These are phyloP conservation scores for Pocillopora meandrina DNA, from an alignment of 92 coral and sea anemone genomes.

Conservation along the genomic window DNA sequence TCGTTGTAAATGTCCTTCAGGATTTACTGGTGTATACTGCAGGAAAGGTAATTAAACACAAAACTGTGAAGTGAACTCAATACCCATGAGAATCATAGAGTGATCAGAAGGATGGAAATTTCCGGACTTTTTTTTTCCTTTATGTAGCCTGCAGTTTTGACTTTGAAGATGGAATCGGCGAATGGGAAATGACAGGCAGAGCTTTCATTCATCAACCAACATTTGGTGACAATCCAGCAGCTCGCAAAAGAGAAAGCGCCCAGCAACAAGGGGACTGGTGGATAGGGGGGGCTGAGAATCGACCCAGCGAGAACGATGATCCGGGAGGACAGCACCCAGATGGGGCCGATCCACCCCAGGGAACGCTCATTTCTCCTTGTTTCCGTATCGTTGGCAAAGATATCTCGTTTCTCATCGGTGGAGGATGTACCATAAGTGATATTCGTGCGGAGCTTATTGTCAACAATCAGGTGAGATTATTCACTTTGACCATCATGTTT, in stretches of 20 bases:
- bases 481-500: not conserved
- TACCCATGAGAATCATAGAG: not conserved
- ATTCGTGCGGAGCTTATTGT: conserved; percentile 58
- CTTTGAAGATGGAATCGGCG: too few species aligned
- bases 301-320: conserved; percentile 55
- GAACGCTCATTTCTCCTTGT: conserved; percentile 65
- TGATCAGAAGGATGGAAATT: too few species aligned
- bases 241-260: not conserved
- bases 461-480: conserved; percentile 16
- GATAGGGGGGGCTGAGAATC: conserved; percentile 65
- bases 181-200: too few species aligned
- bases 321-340: conserved; percentile 10
- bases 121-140: too few species aligned
- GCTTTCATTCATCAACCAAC: too few species aligned
- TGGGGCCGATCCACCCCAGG: conserved; percentile 33
- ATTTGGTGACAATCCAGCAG: too few species aligned
- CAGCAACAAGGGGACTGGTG: conserved; percentile 68
- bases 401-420: conserved; percentile 41
- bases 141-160: too few species aligned
- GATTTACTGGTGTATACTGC: not conserved
- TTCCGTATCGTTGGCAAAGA: conserved; percentile 42
- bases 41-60: not conserved
- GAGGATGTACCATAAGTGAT: not conserved
- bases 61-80: not conserved
- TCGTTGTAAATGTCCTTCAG: conserved; percentile 6